Conservation (phyloP, 2,888 invertebrate species). For the Lasioglossum zephyrum region DNA sequence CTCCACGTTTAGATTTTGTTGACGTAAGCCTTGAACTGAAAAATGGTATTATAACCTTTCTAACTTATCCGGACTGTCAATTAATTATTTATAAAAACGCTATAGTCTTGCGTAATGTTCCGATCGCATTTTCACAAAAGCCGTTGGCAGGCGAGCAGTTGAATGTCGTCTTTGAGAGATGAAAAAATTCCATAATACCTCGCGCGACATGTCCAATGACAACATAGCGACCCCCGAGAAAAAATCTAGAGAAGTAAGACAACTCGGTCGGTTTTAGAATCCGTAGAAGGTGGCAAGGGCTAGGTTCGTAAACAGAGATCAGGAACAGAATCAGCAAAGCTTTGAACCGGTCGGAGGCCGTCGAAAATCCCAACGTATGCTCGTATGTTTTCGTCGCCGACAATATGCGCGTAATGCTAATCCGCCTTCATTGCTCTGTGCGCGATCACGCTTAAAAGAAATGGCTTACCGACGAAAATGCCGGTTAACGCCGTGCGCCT, state of each 20-base stretch:
- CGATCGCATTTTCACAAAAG: neutral
- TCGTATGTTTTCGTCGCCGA: constrained; percentile 65
- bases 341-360: constrained; percentile 64
- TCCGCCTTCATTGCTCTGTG: constrained; percentile 73
- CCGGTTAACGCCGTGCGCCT: constrained; percentile 23
- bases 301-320: constrained; percentile 74
- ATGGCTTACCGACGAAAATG: constrained; percentile 52
- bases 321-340: constrained; percentile 67
- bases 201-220: constrained; percentile 11
- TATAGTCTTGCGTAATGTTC: neutral
- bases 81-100: neutral
- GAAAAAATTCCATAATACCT: neutral
- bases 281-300: constrained; percentile 42
- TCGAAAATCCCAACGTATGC: constrained; percentile 75
- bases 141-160: neutral
- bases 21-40: neutral
- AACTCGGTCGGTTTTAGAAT: constrained; percentile 20
- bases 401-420: constrained; percentile 81
- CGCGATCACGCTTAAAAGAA: constrained; percentile 53
- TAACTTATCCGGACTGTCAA: neutral
- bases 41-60: neutral
- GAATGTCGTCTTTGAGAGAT: constrained; percentile 12
- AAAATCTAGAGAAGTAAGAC: constrained; percentile 5
- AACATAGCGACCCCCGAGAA: constrained; percentile 2
- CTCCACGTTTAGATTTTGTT: neutral